Base-by-base conservation (phyloP, 2,888 invertebrate species). In the Lamproptera curius region DNA sequence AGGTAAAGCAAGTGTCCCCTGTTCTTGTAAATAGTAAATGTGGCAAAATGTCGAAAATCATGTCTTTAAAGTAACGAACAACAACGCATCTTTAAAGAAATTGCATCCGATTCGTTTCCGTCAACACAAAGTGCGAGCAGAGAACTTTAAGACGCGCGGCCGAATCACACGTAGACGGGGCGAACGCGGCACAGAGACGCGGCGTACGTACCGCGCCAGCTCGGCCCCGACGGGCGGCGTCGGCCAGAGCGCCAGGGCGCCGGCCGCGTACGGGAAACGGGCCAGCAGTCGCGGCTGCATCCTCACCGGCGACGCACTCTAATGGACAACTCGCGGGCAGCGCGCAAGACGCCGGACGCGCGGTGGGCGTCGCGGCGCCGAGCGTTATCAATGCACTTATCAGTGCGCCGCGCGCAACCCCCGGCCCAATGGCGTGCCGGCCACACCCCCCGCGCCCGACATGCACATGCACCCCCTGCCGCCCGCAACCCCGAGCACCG, bases 371-470 rank as follows among this genome's bases (percentile, higher is more conserved):
- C 50, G 50, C 48, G 44, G 15, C 42, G 34, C 42, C 16, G 31
- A 33, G 34, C 47, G 41, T 26, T 49, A 61, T 59, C 43, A 37
- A 9, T 11, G 42, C 3, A n/a, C 38, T 39, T 39, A 33, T 39
- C 58, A 57, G 42, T 20, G 4, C 28, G n/a, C 28, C 8, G 23
- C 56, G 54, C 51, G 39, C 55, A 37, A 34, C 50, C 50, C 48
- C 56, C 59, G 45, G n/a, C 55, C 73, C 73, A 74, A 74, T 74
- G 47, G 67, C 65, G 50, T 39, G 60, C 42, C 56, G 62, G 73
- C 70, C 73, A 73, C 62, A 59, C 59, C 59, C 62, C 58, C 53
- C 56, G 60, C 57, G 34, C 42, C 42, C n/a, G n/a, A n/a, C n/a
- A n/a, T 38, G 45, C 52, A 49, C 43, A 39, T 49, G 48, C 48